Evolutionary conservation across 2,888 invertebrate genomes (phyloP).

Genomic region (Glaucopsyche alexis): DNA sequence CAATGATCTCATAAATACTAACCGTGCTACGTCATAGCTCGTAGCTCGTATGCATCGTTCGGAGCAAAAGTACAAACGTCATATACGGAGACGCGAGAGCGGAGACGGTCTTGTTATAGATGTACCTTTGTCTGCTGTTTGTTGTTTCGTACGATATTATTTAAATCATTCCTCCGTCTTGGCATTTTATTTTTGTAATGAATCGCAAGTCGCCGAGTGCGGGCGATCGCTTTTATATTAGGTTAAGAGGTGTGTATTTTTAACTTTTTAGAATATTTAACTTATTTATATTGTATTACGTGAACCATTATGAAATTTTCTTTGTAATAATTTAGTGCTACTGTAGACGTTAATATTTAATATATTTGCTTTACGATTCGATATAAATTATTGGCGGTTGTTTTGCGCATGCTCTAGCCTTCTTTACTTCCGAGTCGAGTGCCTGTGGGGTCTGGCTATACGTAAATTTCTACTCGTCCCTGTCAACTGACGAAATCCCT

Average conservation of each 20-base stretch:
- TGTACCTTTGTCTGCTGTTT: slow-evolving; percentile 74
- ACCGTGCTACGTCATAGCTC: slow-evolving; percentile 53
- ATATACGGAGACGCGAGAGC: slow-evolving; percentile 42
- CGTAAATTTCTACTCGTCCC: slow-evolving; percentile 26
- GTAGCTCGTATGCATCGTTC: slow-evolving; percentile 53
- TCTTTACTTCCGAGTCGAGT: slow-evolving; percentile 70
- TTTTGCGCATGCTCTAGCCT: slow-evolving; percentile 68
- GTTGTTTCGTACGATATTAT: slow-evolving; percentile 59
- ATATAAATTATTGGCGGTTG: slow-evolving; percentile 72
- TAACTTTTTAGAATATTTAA: slow-evolving; percentile 80
- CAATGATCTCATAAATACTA: slow-evolving; percentile 80
- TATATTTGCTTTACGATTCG: slow-evolving; percentile 75
- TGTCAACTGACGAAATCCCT: not conserved
- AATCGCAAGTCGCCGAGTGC: slow-evolving; percentile 54
- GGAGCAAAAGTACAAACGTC: slow-evolving; percentile 74
- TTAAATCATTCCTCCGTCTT: slow-evolving; percentile 71
- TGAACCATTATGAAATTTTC: slow-evolving; percentile 76
- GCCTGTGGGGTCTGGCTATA: slow-evolving; percentile 64
- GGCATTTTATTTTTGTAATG: slow-evolving; percentile 54
- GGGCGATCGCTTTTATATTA: slow-evolving; percentile 76
- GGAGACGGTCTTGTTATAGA: slow-evolving; percentile 64
- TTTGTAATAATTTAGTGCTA: slow-evolving; percentile 78
- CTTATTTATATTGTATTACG: slow-evolving; percentile 79
- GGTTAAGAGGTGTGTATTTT: slow-evolving; percentile 79
- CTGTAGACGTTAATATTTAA: slow-evolving; percentile 76